phyloP scores from a whole-genome alignment of 2,888 invertebrate species.

The Hyposoter dolosus region DNA sequence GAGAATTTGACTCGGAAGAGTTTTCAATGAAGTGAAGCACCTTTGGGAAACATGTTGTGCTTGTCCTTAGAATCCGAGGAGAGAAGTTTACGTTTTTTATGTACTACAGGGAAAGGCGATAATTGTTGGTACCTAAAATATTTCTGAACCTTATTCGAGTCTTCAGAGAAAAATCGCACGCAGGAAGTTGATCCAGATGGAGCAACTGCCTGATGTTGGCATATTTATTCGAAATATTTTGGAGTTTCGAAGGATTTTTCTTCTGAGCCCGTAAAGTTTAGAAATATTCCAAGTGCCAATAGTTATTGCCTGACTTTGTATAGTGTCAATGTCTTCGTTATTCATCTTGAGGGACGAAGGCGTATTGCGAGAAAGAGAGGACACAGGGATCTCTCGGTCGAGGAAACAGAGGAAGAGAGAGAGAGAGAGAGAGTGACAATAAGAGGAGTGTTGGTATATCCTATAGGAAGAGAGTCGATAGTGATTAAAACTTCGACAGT shows the following conservation, averaged over 20 bases:
- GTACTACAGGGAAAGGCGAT: slow-evolving; percentile 67
- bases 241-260: background rate
- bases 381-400: slow-evolving; percentile 47
- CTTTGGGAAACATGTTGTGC: slow-evolving; percentile 46
- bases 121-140: background rate
- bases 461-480: slow-evolving; percentile 78
- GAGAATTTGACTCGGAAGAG: background rate
- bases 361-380: slow-evolving; percentile 40
- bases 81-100: slow-evolving; percentile 71
- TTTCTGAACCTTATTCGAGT: background rate
- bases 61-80: slow-evolving; percentile 54
- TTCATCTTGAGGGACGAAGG: slow-evolving; percentile 60
- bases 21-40: slow-evolving; percentile 11
- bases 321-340: slow-evolving; percentile 36
- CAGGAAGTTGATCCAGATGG: background rate
- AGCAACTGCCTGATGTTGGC: no score
- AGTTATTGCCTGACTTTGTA: background rate
- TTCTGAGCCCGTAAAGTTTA: background rate
- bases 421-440: background rate
- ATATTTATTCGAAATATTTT: no score
- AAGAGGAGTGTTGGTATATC: slow-evolving; percentile 70
- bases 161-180: background rate
- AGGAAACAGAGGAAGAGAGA: slow-evolving; percentile 14
- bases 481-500: slow-evolving; percentile 83
- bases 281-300: background rate